These are phyloP conservation scores for Brachystomella parvula DNA, from an alignment of 1,140 invertebrate species.

Conservation along the genomic window DNA sequence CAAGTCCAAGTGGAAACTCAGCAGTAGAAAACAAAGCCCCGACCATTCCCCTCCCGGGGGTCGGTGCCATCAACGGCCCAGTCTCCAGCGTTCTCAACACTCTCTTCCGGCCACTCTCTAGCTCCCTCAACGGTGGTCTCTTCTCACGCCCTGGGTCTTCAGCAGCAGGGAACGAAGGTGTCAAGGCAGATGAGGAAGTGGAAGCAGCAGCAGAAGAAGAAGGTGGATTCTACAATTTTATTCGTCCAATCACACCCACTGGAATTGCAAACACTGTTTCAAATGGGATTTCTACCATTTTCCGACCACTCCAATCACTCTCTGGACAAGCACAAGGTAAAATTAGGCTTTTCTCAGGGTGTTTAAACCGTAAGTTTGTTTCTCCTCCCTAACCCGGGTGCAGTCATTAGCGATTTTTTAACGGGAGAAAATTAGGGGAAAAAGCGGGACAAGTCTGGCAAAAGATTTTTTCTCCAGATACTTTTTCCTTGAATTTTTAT, in stretches of 20 bases:
- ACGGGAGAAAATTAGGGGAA: too few relatives aligned
- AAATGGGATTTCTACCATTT: neutral
- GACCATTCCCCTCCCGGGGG: neutral
- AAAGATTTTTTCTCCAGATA: too few relatives aligned
- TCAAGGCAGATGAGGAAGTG: neutral
- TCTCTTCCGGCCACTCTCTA: neutral
- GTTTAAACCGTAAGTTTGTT: too few relatives aligned
- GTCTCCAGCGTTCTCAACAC: neutral
- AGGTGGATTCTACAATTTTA: neutral
- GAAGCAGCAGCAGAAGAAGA: neutral
- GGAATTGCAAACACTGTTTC: neutral
- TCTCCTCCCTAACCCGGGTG: too few relatives aligned
- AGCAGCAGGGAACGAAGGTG: neutral
- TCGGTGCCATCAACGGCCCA: neutral
- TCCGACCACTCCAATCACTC: neutral
- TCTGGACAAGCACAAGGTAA: neutral
- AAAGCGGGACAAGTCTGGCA: too few relatives aligned
- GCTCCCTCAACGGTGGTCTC: neutral
- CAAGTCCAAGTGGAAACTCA: too few relatives aligned
- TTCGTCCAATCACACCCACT: neutral
- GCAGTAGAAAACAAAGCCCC: neutral
- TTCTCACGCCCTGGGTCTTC: neutral
- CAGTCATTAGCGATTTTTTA: too few relatives aligned
- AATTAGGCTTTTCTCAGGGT: neutral
- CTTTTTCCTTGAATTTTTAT: too few relatives aligned